These are phyloP conservation scores for Penaeus vannamei DNA, from an alignment of 1,140 invertebrate genomes.

Conservation along the genomic window DNA sequence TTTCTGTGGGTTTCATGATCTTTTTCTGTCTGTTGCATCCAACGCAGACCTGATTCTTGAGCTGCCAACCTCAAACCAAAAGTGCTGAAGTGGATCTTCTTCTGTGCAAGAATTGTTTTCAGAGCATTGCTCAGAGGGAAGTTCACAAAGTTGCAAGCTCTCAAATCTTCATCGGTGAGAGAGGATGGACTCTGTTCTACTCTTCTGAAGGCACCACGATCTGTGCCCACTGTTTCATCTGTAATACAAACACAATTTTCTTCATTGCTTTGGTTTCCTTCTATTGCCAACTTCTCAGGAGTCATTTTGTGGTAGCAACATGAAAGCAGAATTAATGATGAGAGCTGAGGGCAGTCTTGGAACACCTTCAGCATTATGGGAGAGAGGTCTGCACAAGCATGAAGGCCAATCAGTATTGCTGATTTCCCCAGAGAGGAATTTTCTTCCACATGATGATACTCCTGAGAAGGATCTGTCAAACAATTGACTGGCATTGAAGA, in stretches of 20 bases:
- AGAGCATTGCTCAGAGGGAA: slow-evolving; percentile 50
- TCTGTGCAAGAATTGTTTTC: slow-evolving; percentile 21
- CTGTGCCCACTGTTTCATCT: not conserved
- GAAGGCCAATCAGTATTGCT: slow-evolving; percentile 38
- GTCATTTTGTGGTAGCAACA: slow-evolving; percentile 56
- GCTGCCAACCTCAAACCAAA: slow-evolving; percentile 56
- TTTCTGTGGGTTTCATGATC: slow-evolving; percentile 43
- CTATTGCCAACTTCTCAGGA: too few relatives aligned
- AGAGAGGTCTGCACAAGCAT: slow-evolving; percentile 56
- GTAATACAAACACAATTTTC: not conserved
- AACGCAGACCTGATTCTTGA: slow-evolving; percentile 51
- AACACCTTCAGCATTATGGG: slow-evolving; percentile 52
- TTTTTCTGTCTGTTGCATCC: slow-evolving; percentile 20
- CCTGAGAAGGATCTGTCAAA: too few relatives aligned
- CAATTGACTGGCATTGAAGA: not conserved
- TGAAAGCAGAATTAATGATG: slow-evolving; percentile 46
- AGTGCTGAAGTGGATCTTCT: slow-evolving; percentile 11
- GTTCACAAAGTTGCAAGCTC: slow-evolving; percentile 9
- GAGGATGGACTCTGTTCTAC: not conserved
- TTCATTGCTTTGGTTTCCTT: not conserved
- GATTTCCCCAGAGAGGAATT: not conserved
- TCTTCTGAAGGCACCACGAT: not conserved
- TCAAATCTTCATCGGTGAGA: not conserved
- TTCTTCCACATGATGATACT: too few relatives aligned
- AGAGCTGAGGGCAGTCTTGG: slow-evolving; percentile 25